phyloP scores from a whole-genome alignment of 2,797 vertebrate genomes.

The Characodon lateralis region DNA sequence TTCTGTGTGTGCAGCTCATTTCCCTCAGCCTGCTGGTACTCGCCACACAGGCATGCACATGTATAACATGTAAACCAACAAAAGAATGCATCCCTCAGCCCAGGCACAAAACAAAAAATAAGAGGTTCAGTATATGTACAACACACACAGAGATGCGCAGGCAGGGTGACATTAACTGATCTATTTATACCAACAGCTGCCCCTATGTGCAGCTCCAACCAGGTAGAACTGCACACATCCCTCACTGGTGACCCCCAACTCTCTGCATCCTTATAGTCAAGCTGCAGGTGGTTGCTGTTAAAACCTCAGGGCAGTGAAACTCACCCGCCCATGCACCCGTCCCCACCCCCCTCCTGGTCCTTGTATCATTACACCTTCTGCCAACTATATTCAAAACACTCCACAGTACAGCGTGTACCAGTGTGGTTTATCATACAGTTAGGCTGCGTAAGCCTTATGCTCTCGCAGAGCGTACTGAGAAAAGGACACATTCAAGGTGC shows the following conservation, averaged over 20 bases:
- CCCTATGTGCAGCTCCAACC: conserved; percentile 24
- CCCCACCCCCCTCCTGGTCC: conserved; percentile 10
- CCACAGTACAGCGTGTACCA: conserved; percentile 31
- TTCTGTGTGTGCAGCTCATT: conserved; percentile 34
- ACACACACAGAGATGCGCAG: conserved; percentile 14
- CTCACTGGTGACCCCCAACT: conserved; percentile 6
- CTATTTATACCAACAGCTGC: conserved; percentile 55
- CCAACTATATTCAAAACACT: conserved; percentile 46
- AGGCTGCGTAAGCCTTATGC: background rate
- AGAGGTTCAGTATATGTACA: conserved; percentile 15
- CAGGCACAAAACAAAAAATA: conserved; percentile 1
- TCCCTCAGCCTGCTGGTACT: conserved; percentile 28
- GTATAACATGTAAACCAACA: background rate
- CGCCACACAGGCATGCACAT: conserved; percentile 5
- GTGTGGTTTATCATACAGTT: background rate
- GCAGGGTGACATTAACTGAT: conserved; percentile 41
- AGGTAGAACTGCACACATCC: conserved; percentile 23
- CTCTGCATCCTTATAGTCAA: conserved; percentile 13
- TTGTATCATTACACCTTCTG: conserved; percentile 44
- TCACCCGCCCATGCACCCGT: background rate
- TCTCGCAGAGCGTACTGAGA: background rate
- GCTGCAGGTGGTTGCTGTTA: conserved; percentile 23
- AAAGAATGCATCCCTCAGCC: background rate
- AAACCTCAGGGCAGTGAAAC: conserved; percentile 42
- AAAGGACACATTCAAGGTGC: conserved; percentile 4